A percentile compares a stretch with the other conserved stretches of the same genome.
These are phyloP conservation scores for Drosophila hydei DNA, from an alignment of 1,140 invertebrate species.

Conservation along the genomic window DNA sequence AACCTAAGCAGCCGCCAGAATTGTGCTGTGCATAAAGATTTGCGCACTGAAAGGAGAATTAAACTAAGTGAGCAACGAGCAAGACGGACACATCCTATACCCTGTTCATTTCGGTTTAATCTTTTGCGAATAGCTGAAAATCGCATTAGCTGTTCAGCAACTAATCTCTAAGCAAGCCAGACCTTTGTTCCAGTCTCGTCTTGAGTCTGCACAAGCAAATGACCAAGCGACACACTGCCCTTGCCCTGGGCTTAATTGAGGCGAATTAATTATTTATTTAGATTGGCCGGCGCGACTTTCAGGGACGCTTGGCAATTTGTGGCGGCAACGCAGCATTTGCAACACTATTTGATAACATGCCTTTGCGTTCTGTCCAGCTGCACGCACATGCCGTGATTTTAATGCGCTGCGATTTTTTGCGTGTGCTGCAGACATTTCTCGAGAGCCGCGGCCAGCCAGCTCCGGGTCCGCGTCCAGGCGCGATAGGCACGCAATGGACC, in stretches of 20 bases:
- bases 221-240: slow-evolving; percentile 35
- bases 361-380: slow-evolving; percentile 24
- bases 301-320: slow-evolving; percentile 45
- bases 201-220: slow-evolving; percentile 13
- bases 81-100: too few species aligned
- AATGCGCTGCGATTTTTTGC: slow-evolving; percentile 79
- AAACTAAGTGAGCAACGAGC: too few species aligned
- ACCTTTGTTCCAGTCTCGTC: background rate
- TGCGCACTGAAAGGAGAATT: background rate
- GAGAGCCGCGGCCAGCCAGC: slow-evolving; percentile 24
- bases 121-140: background rate
- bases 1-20: slow-evolving; percentile 43
- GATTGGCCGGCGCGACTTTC: slow-evolving; percentile 68
- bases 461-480: background rate
- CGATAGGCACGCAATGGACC: slow-evolving; percentile 54
- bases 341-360: slow-evolving; percentile 73
- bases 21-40: slow-evolving; percentile 53
- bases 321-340: slow-evolving; percentile 39
- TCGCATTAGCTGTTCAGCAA: background rate
- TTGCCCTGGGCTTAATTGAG: slow-evolving; percentile 65
- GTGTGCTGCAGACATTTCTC: slow-evolving; percentile 71
- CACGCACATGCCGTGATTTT: slow-evolving; percentile 76
- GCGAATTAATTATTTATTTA: slow-evolving; percentile 83
- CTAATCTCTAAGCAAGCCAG: background rate
- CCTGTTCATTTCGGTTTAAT: too few species aligned